Percentiles rank a stretch among this genome's conserved stretches.
phyloP scores from a whole-genome alignment of 2,888 invertebrate species.

The Pristionchus fissidentatus region DNA sequence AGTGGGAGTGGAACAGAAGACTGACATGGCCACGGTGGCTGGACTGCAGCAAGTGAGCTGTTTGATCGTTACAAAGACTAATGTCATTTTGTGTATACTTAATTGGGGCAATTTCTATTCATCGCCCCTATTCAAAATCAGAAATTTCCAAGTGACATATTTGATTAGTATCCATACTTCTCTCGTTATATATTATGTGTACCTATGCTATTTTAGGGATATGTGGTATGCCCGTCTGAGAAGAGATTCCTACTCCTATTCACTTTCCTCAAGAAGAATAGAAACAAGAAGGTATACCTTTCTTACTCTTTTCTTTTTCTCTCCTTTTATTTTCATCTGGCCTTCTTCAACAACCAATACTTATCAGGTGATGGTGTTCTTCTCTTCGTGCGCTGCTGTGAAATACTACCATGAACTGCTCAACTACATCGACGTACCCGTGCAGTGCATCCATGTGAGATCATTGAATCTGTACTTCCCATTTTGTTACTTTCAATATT shows the following conservation, averaged over 20 bases:
- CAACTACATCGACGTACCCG: conserved; percentile 96
- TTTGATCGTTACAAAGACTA: background rate
- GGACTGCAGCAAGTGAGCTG: conserved; percentile 78
- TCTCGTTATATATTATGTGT: conserved; percentile 17
- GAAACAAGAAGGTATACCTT: conserved; percentile 84
- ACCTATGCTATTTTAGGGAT: conserved; percentile 79
- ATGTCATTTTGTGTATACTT: too few relatives aligned
- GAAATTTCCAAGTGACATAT: background rate
- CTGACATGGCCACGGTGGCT: conserved; percentile 79
- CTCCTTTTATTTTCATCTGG: background rate
- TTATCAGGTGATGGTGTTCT: conserved; percentile 88
- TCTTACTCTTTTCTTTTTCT: background rate
- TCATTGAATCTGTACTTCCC: conserved; percentile 22
- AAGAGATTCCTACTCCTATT: conserved; percentile 94
- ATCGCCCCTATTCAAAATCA: too few relatives aligned
- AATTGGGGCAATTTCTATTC: too few relatives aligned
- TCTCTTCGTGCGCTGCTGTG: conserved; percentile 96
- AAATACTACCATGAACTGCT: conserved; percentile 95
- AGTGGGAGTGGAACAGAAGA: conserved; percentile 91
- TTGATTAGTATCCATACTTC: background rate
- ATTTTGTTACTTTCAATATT: too few relatives aligned
- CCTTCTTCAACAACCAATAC: background rate
- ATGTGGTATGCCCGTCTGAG: conserved; percentile 94
- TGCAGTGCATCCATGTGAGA: conserved; percentile 93
- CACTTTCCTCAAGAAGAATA: conserved; percentile 95